Conservation (phyloP, 2,113 vertebrate species). For the Forbesichthys papilliferus region DNA sequence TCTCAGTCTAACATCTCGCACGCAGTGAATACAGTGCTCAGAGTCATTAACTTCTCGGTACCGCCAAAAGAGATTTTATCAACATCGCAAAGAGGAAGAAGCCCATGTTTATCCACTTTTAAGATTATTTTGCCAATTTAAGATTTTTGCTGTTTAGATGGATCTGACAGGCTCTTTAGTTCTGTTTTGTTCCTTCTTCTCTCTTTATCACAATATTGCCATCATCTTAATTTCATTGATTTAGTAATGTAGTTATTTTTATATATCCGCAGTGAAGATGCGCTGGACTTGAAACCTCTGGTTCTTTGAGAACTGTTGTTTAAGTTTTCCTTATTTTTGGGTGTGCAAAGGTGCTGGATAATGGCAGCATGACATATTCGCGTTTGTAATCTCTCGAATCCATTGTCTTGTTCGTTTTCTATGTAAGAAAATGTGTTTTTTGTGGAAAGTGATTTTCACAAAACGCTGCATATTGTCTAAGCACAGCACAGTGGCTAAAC, state of each 20-base stretch:
- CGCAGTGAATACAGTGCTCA: conserved; percentile 31
- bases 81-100: not conserved
- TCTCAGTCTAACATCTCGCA: conserved; percentile 36
- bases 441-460: too few relatives aligned
- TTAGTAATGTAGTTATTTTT: not conserved
- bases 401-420: too few relatives aligned
- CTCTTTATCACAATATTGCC: not conserved
- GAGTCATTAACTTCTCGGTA: conserved; percentile 42
- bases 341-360: too few relatives aligned
- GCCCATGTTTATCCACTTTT: conserved; percentile 9
- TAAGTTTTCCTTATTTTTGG: too few relatives aligned
- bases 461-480: too few relatives aligned
- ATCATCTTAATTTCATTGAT: not conserved
- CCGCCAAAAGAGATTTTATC: conserved; percentile 44
- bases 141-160: conserved; percentile 2
- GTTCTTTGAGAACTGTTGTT: too few relatives aligned
- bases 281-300: not conserved
- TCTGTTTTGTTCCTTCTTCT: not conserved
- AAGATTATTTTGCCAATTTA: conserved; percentile 26
- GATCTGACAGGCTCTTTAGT: conserved; percentile 6
- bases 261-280: conserved; percentile 11
- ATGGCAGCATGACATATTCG: too few relatives aligned
- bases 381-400: too few relatives aligned
- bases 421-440: too few relatives aligned
- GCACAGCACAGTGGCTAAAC: too few relatives aligned